Evolutionary conservation across 2,888 invertebrate genomes (phyloP).

Genomic region (Anthrax anthrax): DNA sequence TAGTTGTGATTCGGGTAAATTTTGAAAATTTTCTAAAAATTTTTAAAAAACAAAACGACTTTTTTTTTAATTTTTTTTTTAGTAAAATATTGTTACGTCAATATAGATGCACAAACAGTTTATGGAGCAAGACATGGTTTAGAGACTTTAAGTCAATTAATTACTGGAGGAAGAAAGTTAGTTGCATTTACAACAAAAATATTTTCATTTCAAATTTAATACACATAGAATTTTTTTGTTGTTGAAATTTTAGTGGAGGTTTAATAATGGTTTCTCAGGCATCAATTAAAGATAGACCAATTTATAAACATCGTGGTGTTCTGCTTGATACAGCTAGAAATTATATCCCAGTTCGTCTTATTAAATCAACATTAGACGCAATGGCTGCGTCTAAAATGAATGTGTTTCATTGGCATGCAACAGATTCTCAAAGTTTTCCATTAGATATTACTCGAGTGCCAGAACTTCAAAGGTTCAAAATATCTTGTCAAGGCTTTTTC

Average conservation of each 20-base stretch:
- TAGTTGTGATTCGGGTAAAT: constrained; percentile 42
- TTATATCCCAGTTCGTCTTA: constrained; percentile 56
- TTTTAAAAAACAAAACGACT: not conserved
- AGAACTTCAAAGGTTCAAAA: constrained; percentile 51
- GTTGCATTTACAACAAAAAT: constrained; percentile 6
- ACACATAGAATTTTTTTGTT: not conserved
- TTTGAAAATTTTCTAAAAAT: constrained; percentile 1
- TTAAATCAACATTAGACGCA: constrained; percentile 61
- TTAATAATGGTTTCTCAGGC: constrained; percentile 48
- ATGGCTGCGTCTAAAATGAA: constrained; percentile 84
- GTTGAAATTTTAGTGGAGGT: constrained; percentile 29
- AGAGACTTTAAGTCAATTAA: constrained; percentile 60
- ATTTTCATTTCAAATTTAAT: not conserved
- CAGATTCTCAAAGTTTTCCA: constrained; percentile 87
- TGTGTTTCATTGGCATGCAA: constrained; percentile 84
- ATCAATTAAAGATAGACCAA: constrained; percentile 60
- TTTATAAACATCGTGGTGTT: constrained; percentile 72
- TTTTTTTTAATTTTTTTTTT: not conserved
- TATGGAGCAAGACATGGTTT: constrained; percentile 63
- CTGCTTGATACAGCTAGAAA: constrained; percentile 82
- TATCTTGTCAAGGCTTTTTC: not conserved
- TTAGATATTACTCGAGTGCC: constrained; percentile 61
- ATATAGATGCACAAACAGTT: constrained; percentile 43
- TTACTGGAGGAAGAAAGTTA: constrained; percentile 29
- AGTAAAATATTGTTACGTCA: not conserved